Conservation (phyloP, 2,797 vertebrate species). For the Loriculus beryllinus region DNA sequence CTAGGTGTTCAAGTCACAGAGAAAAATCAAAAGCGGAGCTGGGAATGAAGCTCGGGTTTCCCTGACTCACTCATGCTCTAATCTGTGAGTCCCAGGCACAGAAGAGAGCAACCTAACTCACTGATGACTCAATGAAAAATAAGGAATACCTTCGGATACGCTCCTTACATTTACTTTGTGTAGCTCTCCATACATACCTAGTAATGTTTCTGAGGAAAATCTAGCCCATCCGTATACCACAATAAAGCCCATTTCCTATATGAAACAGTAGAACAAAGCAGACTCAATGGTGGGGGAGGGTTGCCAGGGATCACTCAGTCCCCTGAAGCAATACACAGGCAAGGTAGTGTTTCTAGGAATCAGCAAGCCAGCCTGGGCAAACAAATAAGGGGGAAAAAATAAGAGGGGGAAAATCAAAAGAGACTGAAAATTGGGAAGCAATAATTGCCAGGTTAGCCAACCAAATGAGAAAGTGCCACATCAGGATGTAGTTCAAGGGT, state of each 20-base stretch:
- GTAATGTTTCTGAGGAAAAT: neutral
- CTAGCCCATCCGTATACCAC: neutral
- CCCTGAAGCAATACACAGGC: neutral
- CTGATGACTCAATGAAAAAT: neutral
- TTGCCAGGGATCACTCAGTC: neutral
- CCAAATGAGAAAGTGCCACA: neutral
- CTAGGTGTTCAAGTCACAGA: neutral
- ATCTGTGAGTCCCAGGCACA: neutral
- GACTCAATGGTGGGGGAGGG: neutral
- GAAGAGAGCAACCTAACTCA: neutral
- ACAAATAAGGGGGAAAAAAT: neutral
- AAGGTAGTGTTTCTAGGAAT: neutral
- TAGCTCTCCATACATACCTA: neutral
- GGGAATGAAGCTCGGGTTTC: neutral
- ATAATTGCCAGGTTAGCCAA: neutral
- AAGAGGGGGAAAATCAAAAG: fast-evolving
- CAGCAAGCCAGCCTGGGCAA: neutral
- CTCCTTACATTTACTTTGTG: neutral
- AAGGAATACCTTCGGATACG: neutral
- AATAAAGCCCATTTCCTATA: neutral
- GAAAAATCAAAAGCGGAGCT: neutral
- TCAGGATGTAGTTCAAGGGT: neutral
- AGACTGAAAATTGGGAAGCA: neutral
- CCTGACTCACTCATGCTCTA: neutral
- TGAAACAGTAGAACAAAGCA: neutral